These are phyloP conservation scores for Piprites chloris DNA, from an alignment of 2,113 vertebrate species.

Conservation along the genomic window DNA sequence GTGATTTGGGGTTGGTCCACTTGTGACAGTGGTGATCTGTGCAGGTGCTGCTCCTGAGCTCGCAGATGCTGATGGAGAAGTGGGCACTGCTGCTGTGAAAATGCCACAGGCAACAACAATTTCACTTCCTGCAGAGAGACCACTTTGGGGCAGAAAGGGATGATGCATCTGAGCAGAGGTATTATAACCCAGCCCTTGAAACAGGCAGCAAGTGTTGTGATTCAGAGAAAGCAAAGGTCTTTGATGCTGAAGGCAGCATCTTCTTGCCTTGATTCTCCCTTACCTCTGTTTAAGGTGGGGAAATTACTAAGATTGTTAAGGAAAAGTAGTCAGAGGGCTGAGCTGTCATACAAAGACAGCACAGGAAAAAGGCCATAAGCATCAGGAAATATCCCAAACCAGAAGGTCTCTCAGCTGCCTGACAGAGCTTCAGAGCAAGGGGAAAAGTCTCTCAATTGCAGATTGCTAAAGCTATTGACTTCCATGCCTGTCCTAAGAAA, in stretches of 20 bases:
- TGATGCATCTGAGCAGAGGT: accelerated
- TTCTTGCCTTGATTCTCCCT: neutral
- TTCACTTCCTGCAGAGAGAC: neutral
- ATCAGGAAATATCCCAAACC: neutral
- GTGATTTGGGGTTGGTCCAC: neutral
- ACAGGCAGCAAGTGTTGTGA: neutral
- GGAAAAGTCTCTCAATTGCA: neutral
- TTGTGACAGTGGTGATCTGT: neutral
- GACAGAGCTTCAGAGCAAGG: neutral
- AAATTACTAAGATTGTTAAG: neutral
- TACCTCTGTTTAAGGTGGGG: neutral
- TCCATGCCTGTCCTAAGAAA: neutral
- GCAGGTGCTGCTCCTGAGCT: too few relatives aligned
- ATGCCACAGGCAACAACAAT: neutral
- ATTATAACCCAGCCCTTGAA: neutral
- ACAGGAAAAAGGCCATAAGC: neutral
- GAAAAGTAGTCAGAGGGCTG: neutral
- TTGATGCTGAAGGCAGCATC: neutral
- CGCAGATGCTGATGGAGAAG: neutral
- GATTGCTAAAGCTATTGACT: neutral
- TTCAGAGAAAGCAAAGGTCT: neutral
- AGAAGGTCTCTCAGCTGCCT: neutral
- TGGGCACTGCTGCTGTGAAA: neutral
- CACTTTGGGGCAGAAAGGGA: neutral
- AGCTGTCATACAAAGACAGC: neutral